phyloP scores from a whole-genome alignment of 2,797 vertebrate genomes.

The Cyclopterus lumpus region DNA sequence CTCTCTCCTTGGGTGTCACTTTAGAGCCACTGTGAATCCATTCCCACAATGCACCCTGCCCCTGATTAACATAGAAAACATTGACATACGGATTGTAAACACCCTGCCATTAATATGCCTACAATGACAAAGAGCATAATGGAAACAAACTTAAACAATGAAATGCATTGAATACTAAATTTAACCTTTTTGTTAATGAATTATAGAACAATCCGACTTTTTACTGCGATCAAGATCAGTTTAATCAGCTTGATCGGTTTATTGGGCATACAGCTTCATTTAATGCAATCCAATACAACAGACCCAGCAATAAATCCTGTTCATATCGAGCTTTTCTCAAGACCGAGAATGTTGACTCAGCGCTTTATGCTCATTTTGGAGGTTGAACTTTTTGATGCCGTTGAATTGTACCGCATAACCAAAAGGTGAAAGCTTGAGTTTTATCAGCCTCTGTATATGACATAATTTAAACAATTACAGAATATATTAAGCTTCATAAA shows the following conservation, averaged over 20 bases:
- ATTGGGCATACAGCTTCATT: conserved; percentile 6
- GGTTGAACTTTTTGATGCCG: conserved; percentile 1
- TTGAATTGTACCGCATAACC: conserved; percentile 7
- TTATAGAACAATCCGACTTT: conserved; percentile 4
- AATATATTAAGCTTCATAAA: conserved; percentile 31
- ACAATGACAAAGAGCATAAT: conserved; percentile 34
- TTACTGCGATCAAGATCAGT: background rate
- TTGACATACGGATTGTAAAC: conserved; percentile 60
- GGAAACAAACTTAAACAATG: conserved; percentile 5
- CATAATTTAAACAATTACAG: conserved; percentile 1
- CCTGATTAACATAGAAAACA: conserved; percentile 72
- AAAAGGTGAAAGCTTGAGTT: conserved; percentile 28
- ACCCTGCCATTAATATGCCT: background rate
- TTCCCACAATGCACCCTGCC: conserved; percentile 62
- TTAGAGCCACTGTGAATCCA: conserved; percentile 58
- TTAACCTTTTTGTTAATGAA: conserved; percentile 16
- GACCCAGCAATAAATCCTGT: conserved; percentile 17
- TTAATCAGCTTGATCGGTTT: conserved; percentile 25
- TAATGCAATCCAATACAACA: conserved; percentile 17
- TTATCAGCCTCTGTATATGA: conserved; percentile 9
- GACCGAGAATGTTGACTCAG: conserved; percentile 34
- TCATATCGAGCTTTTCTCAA: conserved; percentile 26
- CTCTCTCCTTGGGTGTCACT: conserved; percentile 59
- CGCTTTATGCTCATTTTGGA: background rate
- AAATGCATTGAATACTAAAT: conserved; percentile 6